A percentile compares a stretch with the other conserved stretches of the same genome.
These are phyloP conservation scores for Micropoecilia bifurca DNA, from an alignment of 2,797 vertebrate genomes.

Conservation along the genomic window DNA sequence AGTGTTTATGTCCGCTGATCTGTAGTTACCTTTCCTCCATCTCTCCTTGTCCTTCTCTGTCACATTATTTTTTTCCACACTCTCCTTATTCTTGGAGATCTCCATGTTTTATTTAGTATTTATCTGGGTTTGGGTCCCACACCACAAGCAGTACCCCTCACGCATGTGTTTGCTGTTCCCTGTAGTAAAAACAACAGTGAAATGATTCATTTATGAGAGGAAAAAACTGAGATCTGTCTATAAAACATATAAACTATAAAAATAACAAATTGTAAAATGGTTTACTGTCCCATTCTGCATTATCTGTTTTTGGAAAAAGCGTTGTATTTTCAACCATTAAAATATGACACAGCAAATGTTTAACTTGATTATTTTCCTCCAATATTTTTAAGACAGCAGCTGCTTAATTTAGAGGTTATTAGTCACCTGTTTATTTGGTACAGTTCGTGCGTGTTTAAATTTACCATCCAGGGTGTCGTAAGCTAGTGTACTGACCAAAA, in stretches of 20 bases:
- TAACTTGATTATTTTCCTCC: constrained; percentile 4
- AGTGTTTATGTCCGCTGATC: background rate
- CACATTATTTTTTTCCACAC: background rate
- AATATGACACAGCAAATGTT: constrained; percentile 19
- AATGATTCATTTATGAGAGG: background rate
- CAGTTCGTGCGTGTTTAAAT: constrained; percentile 19
- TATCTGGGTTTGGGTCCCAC: background rate
- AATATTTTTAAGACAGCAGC: constrained; percentile 14
- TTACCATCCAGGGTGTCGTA: constrained; percentile 33
- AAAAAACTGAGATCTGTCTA: background rate
- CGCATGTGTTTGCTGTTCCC: background rate
- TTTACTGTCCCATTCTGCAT: background rate
- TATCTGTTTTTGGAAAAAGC: background rate
- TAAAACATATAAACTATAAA: background rate
- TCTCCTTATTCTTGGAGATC: background rate
- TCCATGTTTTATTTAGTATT: background rate
- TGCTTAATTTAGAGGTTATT: constrained; percentile 20
- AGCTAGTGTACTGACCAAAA: constrained; percentile 32
- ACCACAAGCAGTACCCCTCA: background rate
- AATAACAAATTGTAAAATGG: background rate
- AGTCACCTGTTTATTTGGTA: constrained; percentile 35
- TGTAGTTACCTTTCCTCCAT: background rate
- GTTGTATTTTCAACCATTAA: background rate
- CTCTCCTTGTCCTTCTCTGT: background rate
- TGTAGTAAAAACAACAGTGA: background rate